Evolutionary conservation across 2,113 vertebrate genomes (phyloP).

Genomic region (Salminus brasiliensis): DNA sequence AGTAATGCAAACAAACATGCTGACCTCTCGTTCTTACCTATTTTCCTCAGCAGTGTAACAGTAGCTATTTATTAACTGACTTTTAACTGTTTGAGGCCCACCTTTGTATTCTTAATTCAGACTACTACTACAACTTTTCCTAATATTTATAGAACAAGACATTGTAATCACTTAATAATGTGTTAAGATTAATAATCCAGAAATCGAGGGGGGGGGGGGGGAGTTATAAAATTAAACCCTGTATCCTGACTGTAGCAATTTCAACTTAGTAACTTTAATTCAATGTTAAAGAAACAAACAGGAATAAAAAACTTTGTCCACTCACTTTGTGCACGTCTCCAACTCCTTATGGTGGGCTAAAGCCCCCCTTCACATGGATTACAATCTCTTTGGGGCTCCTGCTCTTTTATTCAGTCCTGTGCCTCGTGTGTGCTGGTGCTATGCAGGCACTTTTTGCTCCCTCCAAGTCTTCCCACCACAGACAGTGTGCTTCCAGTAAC

Average conservation of each 20-base stretch:
- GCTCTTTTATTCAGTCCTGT: background rate
- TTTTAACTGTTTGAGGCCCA: background rate
- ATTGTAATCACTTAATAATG: background rate
- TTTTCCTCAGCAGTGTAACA: background rate
- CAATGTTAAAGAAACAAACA: no score
- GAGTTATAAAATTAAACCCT: background rate
- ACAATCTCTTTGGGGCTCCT: background rate
- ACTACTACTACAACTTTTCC: no score
- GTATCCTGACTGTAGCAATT: no score
- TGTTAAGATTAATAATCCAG: background rate
- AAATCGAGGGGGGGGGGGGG: accelerated
- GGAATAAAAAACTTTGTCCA: background rate
- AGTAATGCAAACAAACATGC: background rate
- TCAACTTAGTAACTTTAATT: no score
- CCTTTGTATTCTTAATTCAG: background rate
- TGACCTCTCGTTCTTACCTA: background rate
- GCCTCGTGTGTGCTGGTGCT: background rate
- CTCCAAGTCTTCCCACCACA: background rate
- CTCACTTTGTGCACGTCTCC: constrained; percentile 7
- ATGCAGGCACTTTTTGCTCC: background rate
- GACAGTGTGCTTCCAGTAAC: constrained; percentile 7
- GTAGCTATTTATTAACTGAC: background rate
- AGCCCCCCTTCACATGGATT: background rate
- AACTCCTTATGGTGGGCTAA: background rate
- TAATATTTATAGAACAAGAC: no score